A percentile compares a stretch with the other conserved stretches of the same genome.
These are phyloP conservation scores for Aelia acuminata DNA, from an alignment of 2,888 invertebrate species.

Conservation along the genomic window DNA sequence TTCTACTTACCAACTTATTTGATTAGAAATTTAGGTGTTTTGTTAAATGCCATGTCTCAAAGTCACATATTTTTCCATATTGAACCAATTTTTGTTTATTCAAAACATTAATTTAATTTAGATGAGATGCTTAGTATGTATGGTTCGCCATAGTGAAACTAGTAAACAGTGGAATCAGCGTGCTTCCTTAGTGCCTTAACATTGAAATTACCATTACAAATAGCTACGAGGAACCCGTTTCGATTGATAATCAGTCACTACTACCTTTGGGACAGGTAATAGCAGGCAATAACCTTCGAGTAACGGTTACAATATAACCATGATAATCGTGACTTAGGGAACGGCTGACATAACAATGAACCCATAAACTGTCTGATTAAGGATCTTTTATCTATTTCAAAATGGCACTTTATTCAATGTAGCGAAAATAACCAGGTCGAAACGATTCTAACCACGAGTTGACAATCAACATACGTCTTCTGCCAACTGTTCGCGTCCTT, in stretches of 20 bases:
- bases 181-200: constrained; percentile 8
- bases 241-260: constrained; percentile 3
- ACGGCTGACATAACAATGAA: background rate
- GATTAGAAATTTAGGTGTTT: too few relatives aligned
- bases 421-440: background rate
- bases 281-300: background rate
- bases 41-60: too few relatives aligned
- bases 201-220: constrained; percentile 14
- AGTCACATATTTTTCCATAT: too few relatives aligned
- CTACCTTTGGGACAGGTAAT: background rate
- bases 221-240: background rate
- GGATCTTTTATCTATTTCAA: background rate
- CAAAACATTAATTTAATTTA: too few relatives aligned
- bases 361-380: constrained; percentile 13
- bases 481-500: background rate
- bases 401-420: background rate
- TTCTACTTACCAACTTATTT: too few relatives aligned
- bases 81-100: too few relatives aligned
- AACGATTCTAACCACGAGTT: background rate
- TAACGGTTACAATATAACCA: background rate
- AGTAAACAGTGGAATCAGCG: background rate
- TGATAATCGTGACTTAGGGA: background rate
- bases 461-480: background rate
- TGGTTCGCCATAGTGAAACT: background rate
- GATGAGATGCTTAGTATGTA: background rate